phyloP scores from a whole-genome alignment of 2,888 invertebrate genomes.

The Drosophila nigritarsus region DNA sequence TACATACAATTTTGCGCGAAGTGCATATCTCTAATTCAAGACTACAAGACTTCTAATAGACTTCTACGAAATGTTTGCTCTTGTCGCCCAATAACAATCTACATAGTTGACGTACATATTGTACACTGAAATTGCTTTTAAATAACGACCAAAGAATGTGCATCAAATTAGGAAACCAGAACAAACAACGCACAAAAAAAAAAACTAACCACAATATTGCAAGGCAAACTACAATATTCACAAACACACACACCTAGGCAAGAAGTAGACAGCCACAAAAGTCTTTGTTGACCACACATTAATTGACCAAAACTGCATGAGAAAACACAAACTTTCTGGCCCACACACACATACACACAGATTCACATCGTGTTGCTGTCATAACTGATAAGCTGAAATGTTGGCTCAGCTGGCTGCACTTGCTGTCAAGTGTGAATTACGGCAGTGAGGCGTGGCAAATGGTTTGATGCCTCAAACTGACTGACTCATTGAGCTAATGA shows the following conservation, averaged over 20 bases:
- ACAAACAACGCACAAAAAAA: not conserved
- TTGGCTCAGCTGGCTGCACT: slow-evolving; percentile 2
- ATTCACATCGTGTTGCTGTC: slow-evolving; percentile 10
- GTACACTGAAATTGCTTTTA: not conserved
- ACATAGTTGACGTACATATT: not conserved
- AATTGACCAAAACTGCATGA: slow-evolving; percentile 54
- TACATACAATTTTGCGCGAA: not conserved
- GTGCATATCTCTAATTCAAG: not conserved
- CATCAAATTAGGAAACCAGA: not conserved
- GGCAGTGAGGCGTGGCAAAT: not conserved
- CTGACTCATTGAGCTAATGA: slow-evolving; percentile 48
- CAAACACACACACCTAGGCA: not conserved
- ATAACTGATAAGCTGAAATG: slow-evolving; percentile 31
- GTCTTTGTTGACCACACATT: slow-evolving; percentile 62
- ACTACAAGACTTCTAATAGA: too few relatives aligned
- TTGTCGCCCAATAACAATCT: not conserved
- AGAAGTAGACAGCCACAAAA: slow-evolving; percentile 47
- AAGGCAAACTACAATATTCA: not conserved
- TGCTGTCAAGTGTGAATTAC: slow-evolving; percentile 18
- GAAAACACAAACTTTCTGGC: not conserved
- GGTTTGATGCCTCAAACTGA: slow-evolving; percentile 40
- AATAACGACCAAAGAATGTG: not conserved
- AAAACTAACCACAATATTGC: slow-evolving; percentile 15
- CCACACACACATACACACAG: not conserved
- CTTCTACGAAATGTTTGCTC: not conserved